phyloP scores from a whole-genome alignment of 1,140 invertebrate species.

The Achatina immaculata region DNA sequence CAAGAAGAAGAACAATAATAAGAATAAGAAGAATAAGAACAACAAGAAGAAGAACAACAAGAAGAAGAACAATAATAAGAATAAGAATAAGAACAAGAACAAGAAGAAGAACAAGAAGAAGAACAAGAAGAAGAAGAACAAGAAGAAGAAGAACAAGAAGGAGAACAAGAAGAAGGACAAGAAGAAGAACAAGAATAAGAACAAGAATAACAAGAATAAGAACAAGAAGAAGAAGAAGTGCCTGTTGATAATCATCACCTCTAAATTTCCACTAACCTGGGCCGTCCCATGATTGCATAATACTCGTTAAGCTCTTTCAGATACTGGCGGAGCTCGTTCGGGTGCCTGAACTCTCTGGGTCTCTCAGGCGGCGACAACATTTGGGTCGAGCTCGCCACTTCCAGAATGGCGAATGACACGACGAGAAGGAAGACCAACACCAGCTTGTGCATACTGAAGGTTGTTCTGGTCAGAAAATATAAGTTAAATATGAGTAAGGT shows the following conservation, averaged over 20 bases:
- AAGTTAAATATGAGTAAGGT: background rate
- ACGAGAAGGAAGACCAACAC: slow-evolving; percentile 41
- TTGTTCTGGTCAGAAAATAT: background rate
- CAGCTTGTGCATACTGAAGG: slow-evolving; percentile 42
- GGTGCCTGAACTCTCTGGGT: slow-evolving; percentile 72
- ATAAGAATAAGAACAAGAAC: too few relatives aligned
- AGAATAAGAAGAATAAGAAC: too few relatives aligned
- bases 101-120: too few relatives aligned
- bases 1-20: too few relatives aligned
- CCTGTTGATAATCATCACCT: background rate
- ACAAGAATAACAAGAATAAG: too few relatives aligned
- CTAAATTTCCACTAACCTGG: slow-evolving; percentile 69
- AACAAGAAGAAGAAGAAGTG: too few relatives aligned
- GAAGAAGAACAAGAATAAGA: too few relatives aligned
- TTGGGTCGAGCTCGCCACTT: slow-evolving; percentile 50
- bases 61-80: too few relatives aligned
- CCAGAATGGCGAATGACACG: slow-evolving; percentile 41
- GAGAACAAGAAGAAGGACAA: too few relatives aligned
- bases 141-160: too few relatives aligned
- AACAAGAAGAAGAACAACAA: background rate
- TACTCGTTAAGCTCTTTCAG: slow-evolving; percentile 74
- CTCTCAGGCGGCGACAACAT: slow-evolving; percentile 70
- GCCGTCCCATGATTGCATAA: slow-evolving; percentile 74
- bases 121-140: too few relatives aligned
- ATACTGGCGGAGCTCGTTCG: slow-evolving; percentile 73